phyloP scores from a whole-genome alignment of 2,113 vertebrate species.

The Peromyscus leucopus region DNA sequence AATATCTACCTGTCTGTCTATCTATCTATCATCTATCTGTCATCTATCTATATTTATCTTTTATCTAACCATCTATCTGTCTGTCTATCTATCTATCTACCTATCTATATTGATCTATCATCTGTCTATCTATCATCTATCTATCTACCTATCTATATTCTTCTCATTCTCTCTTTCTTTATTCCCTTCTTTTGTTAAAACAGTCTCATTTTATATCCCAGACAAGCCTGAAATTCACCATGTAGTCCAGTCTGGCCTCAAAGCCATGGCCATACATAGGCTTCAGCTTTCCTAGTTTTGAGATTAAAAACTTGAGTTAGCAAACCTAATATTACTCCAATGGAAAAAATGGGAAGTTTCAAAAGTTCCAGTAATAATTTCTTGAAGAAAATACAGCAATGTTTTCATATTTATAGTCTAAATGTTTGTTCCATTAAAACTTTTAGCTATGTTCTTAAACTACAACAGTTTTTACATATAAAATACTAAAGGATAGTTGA shows the following conservation, averaged over 20 bases:
- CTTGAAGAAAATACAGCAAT: not conserved
- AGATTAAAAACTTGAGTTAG: not conserved
- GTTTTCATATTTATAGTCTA: not conserved
- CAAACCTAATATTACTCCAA: not conserved
- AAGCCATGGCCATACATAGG: not conserved
- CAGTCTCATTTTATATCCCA: not conserved
- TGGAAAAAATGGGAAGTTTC: not conserved
- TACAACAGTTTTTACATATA: not conserved
- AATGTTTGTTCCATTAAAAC: not conserved
- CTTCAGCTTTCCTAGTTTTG: not conserved
- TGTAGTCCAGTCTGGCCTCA: not conserved
- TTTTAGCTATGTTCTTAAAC: not conserved
- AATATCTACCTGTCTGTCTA: not conserved
- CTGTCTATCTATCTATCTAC: not conserved
- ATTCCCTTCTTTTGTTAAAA: not conserved
- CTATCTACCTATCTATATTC: not conserved
- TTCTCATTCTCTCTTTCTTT: not conserved
- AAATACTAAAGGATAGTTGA: conserved; percentile 35
- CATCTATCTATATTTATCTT: not conserved
- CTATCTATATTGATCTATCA: not conserved
- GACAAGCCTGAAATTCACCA: not conserved
- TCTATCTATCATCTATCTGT: not conserved
- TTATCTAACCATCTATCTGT: not conserved
- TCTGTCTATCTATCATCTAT: not conserved
- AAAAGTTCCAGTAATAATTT: not conserved